Evolutionary conservation across 1,140 invertebrate species (phyloP), one percentile per base, ranked within the genome.

Genomic region (Drosophila orosa): DNA sequence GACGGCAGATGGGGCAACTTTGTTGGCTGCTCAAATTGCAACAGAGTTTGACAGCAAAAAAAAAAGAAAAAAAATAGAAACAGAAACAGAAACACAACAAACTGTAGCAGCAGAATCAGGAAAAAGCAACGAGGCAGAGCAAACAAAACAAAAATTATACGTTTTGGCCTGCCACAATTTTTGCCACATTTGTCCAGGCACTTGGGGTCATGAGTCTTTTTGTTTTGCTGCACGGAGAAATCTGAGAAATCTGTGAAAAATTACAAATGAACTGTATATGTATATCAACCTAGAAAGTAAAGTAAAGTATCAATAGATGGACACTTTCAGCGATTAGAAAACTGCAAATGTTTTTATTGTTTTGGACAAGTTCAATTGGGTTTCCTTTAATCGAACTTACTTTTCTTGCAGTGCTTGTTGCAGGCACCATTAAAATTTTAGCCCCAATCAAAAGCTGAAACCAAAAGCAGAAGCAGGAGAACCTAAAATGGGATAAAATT

Each of bases 21-120:
- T 75, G 54, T 76, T 31, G 54, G 72, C 73, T 59, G 31, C 72
- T 52, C 33, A 19, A 24, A 76, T 75, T 76, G 73, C 72, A 75
- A 76, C 54, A 76, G 74, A 76, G 33, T 76, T 75, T 66, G 54
- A 58, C 61, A 76, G 55, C 44, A 74, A 48, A 62, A 37, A 17
- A 12, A 40, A 37, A n/a, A 24, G 6, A 33, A 15, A 33, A 61
- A 33, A n/a, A 62, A 24, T 8, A 19, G 10, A 31, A 44, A 37
- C 12, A 25, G 8, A 19, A 60, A 37, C 12, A 39, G 5, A 60
- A 60, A 25, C 31, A 17, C 6, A n/a, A 42, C 10, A 19, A 59
- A 22, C 19, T 27, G 24, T n/a, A 25, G 13, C 5, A 8, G 19
- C 6, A n/a, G 13, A 17, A 17, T 13, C 24, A 4, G 24, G 6